phyloP scores from a whole-genome alignment of 2,797 vertebrate species.

The Scolopax bukidnonensis region DNA sequence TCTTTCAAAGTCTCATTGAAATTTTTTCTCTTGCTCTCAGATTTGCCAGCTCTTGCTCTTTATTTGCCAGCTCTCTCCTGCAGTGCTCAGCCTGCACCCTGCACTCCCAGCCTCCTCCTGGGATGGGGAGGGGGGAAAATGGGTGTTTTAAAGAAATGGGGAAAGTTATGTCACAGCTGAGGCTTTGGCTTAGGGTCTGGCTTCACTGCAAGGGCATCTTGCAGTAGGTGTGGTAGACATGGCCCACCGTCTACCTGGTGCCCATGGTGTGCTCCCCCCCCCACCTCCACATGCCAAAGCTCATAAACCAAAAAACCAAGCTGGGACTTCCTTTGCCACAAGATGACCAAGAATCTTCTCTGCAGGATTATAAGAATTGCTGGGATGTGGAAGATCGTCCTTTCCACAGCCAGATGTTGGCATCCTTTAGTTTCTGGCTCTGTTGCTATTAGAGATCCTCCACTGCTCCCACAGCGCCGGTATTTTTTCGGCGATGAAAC shows the following conservation, averaged over 20 bases:
- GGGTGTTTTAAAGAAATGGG: not conserved
- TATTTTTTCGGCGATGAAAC: not conserved
- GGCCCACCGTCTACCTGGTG: not conserved
- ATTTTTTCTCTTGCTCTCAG: slow-evolving; percentile 35
- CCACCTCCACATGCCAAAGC: not conserved
- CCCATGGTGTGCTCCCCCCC: not conserved
- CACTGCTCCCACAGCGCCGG: not conserved
- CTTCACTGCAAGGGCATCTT: not conserved
- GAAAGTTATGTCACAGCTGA: not conserved
- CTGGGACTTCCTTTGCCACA: not conserved
- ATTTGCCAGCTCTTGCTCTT: too few relatives aligned
- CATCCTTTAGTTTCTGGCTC: not conserved
- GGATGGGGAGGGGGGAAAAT: not conserved
- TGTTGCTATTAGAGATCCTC: not conserved
- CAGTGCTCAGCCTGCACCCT: not conserved
- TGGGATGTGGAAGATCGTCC: not conserved
- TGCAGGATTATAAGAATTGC: not conserved
- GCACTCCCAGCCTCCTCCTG: not conserved
- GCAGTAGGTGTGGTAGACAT: too few relatives aligned
- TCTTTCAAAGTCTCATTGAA: slow-evolving; percentile 44
- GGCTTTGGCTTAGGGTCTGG: not conserved
- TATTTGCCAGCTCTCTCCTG: slow-evolving; percentile 25
- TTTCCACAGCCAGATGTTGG: not conserved
- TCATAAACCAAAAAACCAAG: not conserved
- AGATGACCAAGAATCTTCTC: slow-evolving; percentile 2